These are phyloP conservation scores for Agrilus cyanescens DNA, from an alignment of 2,888 invertebrate genomes.

Conservation along the genomic window DNA sequence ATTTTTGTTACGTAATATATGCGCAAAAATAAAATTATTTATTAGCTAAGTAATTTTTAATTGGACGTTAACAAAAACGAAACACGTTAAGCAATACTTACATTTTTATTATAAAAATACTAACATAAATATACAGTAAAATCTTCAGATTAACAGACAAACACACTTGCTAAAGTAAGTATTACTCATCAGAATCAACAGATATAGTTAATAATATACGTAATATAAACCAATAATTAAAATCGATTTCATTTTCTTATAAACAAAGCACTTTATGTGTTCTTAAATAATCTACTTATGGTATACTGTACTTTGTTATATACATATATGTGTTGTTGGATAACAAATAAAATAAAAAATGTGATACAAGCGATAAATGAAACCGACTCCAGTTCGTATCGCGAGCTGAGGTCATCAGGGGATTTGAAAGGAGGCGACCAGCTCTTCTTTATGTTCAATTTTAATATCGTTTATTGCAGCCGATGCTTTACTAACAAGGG, in stretches of 20 bases:
- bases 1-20: conserved; percentile 1
- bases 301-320: neutral
- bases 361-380: conserved; percentile 2
- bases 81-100: too few species aligned
- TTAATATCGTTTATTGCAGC: conserved; percentile 66
- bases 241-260: too few species aligned
- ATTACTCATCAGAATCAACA: too few species aligned
- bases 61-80: too few species aligned
- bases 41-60: too few species aligned
- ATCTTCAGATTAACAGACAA: neutral
- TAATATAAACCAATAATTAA: too few species aligned
- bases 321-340: neutral
- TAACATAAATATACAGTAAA: neutral
- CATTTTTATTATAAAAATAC: neutral
- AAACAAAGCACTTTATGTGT: neutral
- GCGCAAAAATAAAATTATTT: neutral
- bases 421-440: conserved; percentile 80
- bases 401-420: conserved; percentile 38
- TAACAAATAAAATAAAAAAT: conserved; percentile 1
- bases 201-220: too few species aligned
- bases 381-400: neutral
- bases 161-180: neutral
- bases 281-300: neutral
- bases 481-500: conserved; percentile 55
- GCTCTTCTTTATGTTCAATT: conserved; percentile 78